Percentiles rank a stretch among this genome's conserved stretches.
Evolutionary conservation across 1,140 invertebrate species (phyloP).

Genomic region (Pissodes strobi): DNA sequence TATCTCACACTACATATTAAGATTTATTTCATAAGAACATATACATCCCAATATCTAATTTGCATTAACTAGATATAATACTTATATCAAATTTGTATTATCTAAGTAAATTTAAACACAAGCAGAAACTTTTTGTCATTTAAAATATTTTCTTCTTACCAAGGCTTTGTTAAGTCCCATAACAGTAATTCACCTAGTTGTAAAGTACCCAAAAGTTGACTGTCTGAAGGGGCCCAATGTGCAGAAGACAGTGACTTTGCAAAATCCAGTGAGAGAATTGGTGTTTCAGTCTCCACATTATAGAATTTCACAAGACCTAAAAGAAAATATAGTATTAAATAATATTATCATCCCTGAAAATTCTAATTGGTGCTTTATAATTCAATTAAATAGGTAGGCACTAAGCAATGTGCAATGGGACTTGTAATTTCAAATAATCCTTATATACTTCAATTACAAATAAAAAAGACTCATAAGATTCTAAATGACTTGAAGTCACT

Average conservation of each 20-base stretch:
- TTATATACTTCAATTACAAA: too few relatives aligned
- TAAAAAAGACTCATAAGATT: too few relatives aligned
- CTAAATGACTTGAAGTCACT: too few relatives aligned
- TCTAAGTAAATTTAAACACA: background rate
- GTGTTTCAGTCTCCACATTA: conserved; percentile 69
- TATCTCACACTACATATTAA: too few relatives aligned
- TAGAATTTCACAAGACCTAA: conserved; percentile 64
- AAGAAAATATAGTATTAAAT: background rate
- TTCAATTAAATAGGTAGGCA: too few relatives aligned
- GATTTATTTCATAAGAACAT: background rate
- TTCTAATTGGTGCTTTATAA: too few relatives aligned
- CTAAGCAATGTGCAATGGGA: too few relatives aligned
- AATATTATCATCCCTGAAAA: too few relatives aligned
- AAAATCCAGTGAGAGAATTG: conserved; percentile 72
- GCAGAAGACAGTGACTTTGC: conserved; percentile 66
- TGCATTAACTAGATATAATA: too few relatives aligned
- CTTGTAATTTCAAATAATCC: too few relatives aligned
- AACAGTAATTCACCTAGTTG: conserved; percentile 66
- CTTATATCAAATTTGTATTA: background rate
- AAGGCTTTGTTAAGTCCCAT: conserved; percentile 66
- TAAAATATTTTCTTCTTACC: conserved; percentile 54
- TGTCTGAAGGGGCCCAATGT: conserved; percentile 71
- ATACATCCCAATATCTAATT: too few relatives aligned
- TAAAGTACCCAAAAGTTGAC: conserved; percentile 65
- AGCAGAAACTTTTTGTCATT: background rate